phyloP scores from a whole-genome alignment of 2,113 vertebrate genomes.

The Colinus virginianus region DNA sequence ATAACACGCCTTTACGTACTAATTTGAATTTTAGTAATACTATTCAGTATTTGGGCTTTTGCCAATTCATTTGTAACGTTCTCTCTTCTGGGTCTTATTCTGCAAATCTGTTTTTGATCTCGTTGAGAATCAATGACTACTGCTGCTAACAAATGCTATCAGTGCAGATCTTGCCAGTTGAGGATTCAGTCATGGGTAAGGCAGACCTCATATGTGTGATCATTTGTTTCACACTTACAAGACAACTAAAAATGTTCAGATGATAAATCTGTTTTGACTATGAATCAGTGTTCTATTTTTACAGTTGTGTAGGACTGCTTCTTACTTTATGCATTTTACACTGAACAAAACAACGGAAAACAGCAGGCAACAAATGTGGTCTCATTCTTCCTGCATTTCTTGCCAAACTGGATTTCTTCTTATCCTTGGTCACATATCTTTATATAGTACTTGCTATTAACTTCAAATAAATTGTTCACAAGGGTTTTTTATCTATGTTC shows the following conservation, averaged over 20 bases:
- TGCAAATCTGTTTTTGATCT: not conserved
- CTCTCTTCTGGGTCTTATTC: not conserved
- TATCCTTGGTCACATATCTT: not conserved
- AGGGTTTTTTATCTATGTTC: not conserved
- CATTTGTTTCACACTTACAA: not conserved
- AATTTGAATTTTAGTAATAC: not conserved
- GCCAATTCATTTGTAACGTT: rapidly evolving
- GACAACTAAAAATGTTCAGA: not conserved
- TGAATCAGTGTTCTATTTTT: not conserved
- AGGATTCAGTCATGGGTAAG: not conserved
- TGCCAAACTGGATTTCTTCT: not conserved
- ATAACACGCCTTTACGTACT: not conserved
- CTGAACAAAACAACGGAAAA: not conserved
- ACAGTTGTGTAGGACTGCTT: not conserved
- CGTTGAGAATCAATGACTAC: not conserved
- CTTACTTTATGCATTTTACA: not conserved
- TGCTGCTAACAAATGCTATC: not conserved
- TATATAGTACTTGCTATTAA: not conserved
- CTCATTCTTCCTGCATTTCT: not conserved
- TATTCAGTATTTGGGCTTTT: not conserved
- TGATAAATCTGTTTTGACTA: not conserved
- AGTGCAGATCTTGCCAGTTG: not conserved
- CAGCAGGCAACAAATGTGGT: not conserved
- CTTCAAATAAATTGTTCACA: not conserved
- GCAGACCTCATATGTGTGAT: not conserved